Conservation (phyloP, 2,113 vertebrate species). For the Microtus richardsoni region DNA sequence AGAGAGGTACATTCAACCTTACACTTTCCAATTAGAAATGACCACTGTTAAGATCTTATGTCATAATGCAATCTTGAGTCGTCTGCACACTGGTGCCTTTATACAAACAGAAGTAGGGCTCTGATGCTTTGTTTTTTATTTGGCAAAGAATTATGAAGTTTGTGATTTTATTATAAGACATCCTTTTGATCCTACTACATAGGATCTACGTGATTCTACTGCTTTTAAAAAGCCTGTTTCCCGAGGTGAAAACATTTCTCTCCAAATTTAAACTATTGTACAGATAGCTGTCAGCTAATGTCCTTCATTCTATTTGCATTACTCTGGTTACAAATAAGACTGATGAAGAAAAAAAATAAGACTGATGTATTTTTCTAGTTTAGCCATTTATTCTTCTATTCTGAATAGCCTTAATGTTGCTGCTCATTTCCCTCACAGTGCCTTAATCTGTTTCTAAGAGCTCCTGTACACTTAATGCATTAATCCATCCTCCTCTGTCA, state of each 20-base stretch:
- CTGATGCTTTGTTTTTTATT: neutral
- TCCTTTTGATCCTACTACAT: neutral
- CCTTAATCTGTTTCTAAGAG: neutral
- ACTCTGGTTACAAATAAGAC: neutral
- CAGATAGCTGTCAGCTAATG: neutral
- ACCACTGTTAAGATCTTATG: neutral
- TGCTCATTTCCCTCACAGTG: neutral
- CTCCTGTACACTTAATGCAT: neutral
- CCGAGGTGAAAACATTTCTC: neutral
- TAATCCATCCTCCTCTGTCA: neutral
- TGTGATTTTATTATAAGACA: slow-evolving; percentile 7
- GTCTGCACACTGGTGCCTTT: neutral
- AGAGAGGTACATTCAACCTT: neutral
- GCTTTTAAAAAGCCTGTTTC: neutral
- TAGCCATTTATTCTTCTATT: neutral
- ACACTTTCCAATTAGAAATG: neutral
- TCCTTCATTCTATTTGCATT: neutral
- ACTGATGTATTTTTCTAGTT: slow-evolving; percentile 1
- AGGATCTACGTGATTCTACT: neutral
- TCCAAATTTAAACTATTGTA: neutral
- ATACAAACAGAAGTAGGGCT: neutral
- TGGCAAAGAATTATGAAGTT: neutral
- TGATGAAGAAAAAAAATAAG: neutral
- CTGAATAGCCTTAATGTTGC: neutral
- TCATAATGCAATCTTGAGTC: neutral